Percentiles rank a stretch among this genome's conserved stretches.
These are phyloP conservation scores for Apodemia zela DNA, from an alignment of 2,888 invertebrate species.

Conservation along the genomic window DNA sequence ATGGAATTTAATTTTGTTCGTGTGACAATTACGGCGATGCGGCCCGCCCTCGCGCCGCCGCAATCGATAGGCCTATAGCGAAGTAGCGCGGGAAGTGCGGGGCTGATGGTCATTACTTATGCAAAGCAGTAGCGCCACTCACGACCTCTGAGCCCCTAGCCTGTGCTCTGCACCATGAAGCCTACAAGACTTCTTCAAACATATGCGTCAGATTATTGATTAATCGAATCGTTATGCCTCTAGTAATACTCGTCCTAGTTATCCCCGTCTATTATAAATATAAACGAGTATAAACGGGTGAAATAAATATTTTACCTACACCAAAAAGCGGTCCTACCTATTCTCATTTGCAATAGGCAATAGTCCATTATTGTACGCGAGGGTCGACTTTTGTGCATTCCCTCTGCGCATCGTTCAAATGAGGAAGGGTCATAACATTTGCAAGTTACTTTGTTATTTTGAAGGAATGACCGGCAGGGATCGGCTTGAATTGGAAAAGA, in stretches of 20 bases:
- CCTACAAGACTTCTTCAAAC: slow-evolving; percentile 35
- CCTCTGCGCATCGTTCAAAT: not conserved
- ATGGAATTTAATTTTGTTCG: slow-evolving; percentile 66
- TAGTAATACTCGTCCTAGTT: not conserved
- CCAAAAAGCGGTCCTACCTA: not conserved
- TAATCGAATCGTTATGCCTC: slow-evolving; percentile 34
- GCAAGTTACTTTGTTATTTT: not conserved
- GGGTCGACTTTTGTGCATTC: slow-evolving; percentile 6
- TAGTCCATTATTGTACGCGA: not conserved
- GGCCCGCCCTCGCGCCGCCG: slow-evolving; percentile 81
- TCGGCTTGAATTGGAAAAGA: too few relatives aligned
- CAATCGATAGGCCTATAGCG: slow-evolving; percentile 86
- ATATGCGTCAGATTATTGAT: slow-evolving; percentile 37
- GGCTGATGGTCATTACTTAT: slow-evolving; percentile 68
- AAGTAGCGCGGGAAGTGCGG: slow-evolving; percentile 71
- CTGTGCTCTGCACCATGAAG: slow-evolving; percentile 25
- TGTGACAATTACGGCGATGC: slow-evolving; percentile 79
- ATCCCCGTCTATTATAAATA: not conserved
- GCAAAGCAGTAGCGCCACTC: slow-evolving; percentile 68
- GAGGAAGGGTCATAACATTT: not conserved
- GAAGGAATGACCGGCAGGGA: not conserved
- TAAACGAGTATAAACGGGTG: not conserved
- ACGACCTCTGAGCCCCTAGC: slow-evolving; percentile 24
- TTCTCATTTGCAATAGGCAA: not conserved
- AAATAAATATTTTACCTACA: not conserved